A percentile compares a stretch with the other conserved stretches of the same genome.
Conservation (phyloP, 2,888 invertebrate species). For the Dromius quadrimaculatus region DNA sequence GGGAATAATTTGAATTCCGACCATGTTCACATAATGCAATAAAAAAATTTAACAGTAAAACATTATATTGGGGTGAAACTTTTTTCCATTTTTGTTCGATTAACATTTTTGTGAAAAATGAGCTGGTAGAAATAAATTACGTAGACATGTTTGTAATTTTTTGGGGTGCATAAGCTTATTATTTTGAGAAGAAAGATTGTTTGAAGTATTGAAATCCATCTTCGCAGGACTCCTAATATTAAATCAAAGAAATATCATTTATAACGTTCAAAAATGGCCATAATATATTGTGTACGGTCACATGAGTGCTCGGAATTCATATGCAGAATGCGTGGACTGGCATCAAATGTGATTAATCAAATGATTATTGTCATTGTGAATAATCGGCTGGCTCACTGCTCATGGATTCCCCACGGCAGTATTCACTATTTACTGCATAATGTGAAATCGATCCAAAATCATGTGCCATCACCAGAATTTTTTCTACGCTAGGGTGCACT, state of each 20-base stretch:
- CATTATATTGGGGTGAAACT: constrained; percentile 34
- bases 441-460: constrained; percentile 51
- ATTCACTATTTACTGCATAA: constrained; percentile 49
- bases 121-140: too few species aligned
- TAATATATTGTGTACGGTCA: neutral
- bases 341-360: constrained; percentile 55
- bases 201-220: too few species aligned
- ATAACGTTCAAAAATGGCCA: neutral
- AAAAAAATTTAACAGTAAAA: constrained; percentile 34
- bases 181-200: too few species aligned
- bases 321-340: constrained; percentile 25
- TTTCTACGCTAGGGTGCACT: neutral
- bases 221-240: neutral
- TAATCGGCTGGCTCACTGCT: constrained; percentile 55
- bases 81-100: constrained; percentile 37
- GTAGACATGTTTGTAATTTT: too few species aligned
- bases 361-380: constrained; percentile 58
- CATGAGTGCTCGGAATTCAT: constrained; percentile 23
- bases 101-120: constrained; percentile 35
- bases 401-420: constrained; percentile 19
- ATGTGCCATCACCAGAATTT: constrained; percentile 18
- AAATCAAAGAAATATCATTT: constrained; percentile 5
- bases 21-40: constrained; percentile 31
- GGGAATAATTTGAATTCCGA: constrained; percentile 32
- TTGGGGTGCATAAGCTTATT: too few species aligned